Evolutionary conservation across 1,140 invertebrate genomes (phyloP).

Genomic region (Lepidotrigona ventralis): DNA sequence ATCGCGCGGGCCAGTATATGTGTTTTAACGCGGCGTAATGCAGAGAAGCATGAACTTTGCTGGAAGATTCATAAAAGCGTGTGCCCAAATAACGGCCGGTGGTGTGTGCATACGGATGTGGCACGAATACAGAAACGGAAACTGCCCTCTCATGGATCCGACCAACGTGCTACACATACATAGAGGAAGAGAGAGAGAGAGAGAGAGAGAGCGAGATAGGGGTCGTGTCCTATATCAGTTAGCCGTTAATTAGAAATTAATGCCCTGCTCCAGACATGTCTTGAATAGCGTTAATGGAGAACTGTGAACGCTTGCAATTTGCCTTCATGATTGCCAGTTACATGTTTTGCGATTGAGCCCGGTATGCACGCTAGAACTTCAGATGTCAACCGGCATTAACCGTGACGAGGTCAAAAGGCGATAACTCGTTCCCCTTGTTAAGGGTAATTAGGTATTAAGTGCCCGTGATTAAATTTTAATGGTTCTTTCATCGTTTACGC

Average conservation of each 20-base stretch:
- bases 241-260: conserved; percentile 75
- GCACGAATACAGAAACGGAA: neutral
- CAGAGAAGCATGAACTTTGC: conserved; percentile 53
- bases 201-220: too few species aligned
- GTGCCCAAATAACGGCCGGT: conserved; percentile 29
- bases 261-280: conserved; percentile 56
- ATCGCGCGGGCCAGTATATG: conserved; percentile 38
- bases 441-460: neutral
- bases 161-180: too few species aligned
- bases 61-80: conserved; percentile 55
- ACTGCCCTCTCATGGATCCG: neutral
- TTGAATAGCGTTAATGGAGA: conserved; percentile 69
- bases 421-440: neutral
- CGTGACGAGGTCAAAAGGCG: neutral
- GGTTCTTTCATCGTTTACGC: neutral
- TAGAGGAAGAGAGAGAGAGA: neutral
- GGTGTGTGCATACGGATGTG: neutral
- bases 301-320: conserved; percentile 49
- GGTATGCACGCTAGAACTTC: conserved; percentile 16
- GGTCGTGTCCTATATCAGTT: conserved; percentile 53
- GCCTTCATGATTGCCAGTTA: conserved; percentile 4
- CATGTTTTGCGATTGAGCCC: conserved; percentile 30
- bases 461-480: neutral
- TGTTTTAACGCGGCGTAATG: conserved; percentile 55
- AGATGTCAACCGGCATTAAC: too few species aligned